Conservation (phyloP, 1,140 invertebrate species). For the Diachasmimorpha longicaudata region DNA sequence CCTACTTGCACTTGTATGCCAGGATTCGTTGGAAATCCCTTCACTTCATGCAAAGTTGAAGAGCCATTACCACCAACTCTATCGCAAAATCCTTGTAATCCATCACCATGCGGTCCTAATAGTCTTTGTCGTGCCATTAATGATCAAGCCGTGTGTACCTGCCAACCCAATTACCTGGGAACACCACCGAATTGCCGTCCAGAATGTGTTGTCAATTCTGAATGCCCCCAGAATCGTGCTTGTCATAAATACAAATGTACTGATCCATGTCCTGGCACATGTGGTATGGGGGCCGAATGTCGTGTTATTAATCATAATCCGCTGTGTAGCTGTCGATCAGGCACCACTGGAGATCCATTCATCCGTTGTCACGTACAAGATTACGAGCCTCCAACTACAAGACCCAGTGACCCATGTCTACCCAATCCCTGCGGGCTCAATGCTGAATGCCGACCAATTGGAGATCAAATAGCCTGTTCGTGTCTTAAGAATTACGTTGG, state of each 20-base stretch:
- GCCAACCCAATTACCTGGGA: constrained; percentile 64
- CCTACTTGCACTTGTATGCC: constrained; percentile 70
- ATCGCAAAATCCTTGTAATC: constrained; percentile 57
- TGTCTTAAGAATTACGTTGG: constrained; percentile 66
- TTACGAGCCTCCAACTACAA: constrained; percentile 38
- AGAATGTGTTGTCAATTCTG: constrained; percentile 79
- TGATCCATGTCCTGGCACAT: constrained; percentile 80
- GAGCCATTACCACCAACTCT: constrained; percentile 37
- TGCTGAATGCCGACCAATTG: constrained; percentile 61
- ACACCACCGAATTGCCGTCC: constrained; percentile 75
- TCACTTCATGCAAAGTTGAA: constrained; percentile 59
- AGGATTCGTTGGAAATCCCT: constrained; percentile 68
- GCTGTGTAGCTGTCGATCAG: constrained; percentile 72
- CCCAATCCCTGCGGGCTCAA: constrained; percentile 66
- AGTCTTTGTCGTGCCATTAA: constrained; percentile 64
- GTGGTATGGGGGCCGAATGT: constrained; percentile 78
- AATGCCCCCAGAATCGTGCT: constrained; percentile 78
- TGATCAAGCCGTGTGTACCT: constrained; percentile 64
- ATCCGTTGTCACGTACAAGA: constrained; percentile 60
- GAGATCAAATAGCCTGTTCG: constrained; percentile 65
- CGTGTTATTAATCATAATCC: constrained; percentile 78
- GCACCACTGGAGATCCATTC: constrained; percentile 77
- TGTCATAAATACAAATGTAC: constrained; percentile 80
- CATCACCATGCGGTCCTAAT: constrained; percentile 67
- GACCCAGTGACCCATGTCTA: constrained; percentile 53